Evolutionary conservation across 1,140 invertebrate genomes (phyloP), one percentile per base, ranked within the genome.

Genomic region (Nephotettix cincticeps): DNA sequence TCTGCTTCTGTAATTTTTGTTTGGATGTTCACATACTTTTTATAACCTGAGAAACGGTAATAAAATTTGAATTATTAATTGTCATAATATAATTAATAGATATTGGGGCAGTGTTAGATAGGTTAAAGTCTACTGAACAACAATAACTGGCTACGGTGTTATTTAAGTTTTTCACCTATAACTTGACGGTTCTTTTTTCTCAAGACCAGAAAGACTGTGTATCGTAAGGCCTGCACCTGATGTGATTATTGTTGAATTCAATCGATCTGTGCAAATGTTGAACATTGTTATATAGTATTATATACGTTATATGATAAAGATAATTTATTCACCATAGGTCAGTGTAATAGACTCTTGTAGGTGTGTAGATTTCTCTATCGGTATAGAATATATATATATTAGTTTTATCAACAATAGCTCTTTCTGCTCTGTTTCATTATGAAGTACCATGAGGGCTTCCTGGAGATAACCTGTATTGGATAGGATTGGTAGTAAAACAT

Each of bases 211-310:
- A 36, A 36, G 32, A 36, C 32, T 36, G 32, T 36, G 32, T 36
- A 36, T 36, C 32, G 32, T 36, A 36, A 36, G 32, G 32, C 32
- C 32, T 36, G 32, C 32, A 36, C 32, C 32, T 36, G 32, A 36
- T 36, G 32, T 51, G 47, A n/a, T 23, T 51, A 51, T 51, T 51
- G 47, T 51, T 51, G n/a, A 23, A 51, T 3, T 51, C 17, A 51
- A n/a, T 51, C 47, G 17, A 19, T 51, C 56, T 27, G 21, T 28
- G 56, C 56, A 61, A 61, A 14, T 61, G 56, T 61, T 61, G 56
- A 61, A 27, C 56, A 61, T 27, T 61, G 27, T 51, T 51, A 51
- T 51, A 51, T 51, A 51, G 47, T 51, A 51, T 51, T 51, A 51
- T 21, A 51, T 51, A 51, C 47, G 47, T 51, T 51, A 51, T 21